Conservation (phyloP, 2,113 vertebrate genomes). For the Peucedramus taeniatus region DNA sequence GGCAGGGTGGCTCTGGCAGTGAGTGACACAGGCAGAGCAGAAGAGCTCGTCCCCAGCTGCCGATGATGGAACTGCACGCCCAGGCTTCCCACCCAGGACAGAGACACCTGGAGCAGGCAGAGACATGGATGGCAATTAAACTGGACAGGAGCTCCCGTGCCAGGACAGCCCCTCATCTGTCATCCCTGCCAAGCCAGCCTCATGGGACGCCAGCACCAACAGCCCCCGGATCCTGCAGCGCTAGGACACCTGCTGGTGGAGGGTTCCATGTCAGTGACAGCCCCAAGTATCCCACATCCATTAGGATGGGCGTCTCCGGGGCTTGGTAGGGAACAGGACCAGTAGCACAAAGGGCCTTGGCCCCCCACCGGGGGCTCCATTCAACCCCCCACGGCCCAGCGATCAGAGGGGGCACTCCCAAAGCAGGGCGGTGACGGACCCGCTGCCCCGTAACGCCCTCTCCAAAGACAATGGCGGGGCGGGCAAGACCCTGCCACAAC, state of each 20-base stretch:
- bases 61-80: fast-evolving
- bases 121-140: neutral
- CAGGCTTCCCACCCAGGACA: neutral
- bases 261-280: fast-evolving
- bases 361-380: neutral
- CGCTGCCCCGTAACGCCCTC: conserved; percentile 6
- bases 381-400: neutral
- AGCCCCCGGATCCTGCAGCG: fast-evolving
- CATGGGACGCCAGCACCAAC: fast-evolving
- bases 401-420: conserved; percentile 41
- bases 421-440: neutral
- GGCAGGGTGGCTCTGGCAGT: neutral
- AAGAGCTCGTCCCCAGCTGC: neutral
- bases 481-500: neutral
- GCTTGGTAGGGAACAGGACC: neutral
- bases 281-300: neutral
- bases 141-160: neutral
- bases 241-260: neutral
- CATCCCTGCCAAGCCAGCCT: neutral
- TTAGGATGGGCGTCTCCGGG: neutral
- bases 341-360: neutral
- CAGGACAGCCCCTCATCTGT: neutral
- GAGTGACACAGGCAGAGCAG: neutral
- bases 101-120: neutral
- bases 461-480: neutral